A percentile compares a stretch with the other conserved stretches of the same genome.
These are phyloP conservation scores for Elysia crispata DNA, from an alignment of 2,888 invertebrate genomes.

Conservation along the genomic window DNA sequence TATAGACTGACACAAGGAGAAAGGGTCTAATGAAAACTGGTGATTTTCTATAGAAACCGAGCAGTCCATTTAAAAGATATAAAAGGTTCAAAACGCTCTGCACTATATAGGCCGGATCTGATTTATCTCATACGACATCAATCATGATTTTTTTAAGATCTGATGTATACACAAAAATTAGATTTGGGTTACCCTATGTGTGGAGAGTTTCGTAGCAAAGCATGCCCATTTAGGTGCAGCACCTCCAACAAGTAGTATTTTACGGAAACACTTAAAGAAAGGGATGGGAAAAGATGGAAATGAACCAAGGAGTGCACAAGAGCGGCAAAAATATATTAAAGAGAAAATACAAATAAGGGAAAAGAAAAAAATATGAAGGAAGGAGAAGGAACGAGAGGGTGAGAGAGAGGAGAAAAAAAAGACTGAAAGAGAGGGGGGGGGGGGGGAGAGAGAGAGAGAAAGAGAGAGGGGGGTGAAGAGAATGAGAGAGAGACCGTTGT, in stretches of 20 bases:
- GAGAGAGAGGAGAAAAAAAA: background rate
- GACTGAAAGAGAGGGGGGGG: background rate
- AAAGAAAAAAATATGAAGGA: background rate
- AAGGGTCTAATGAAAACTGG: background rate
- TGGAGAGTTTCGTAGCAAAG: background rate
- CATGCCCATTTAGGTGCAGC: background rate
- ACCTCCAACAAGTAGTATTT: too few species aligned
- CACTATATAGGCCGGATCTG: too few species aligned
- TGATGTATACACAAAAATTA: conserved; percentile 29
- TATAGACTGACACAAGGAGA: background rate
- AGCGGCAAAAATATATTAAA: too few species aligned
- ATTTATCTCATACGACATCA: background rate
- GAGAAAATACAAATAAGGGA: too few species aligned
- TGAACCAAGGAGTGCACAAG: background rate
- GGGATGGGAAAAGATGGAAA: background rate
- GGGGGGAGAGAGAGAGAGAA: background rate
- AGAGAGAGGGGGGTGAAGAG: conserved; percentile 11
- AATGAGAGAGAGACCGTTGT: background rate
- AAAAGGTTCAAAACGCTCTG: too few species aligned
- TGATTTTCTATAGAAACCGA: too few species aligned
- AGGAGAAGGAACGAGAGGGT: background rate
- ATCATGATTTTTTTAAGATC: conserved; percentile 1
- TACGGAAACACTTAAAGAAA: too few species aligned
- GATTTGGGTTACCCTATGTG: background rate
- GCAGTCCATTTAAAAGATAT: too few species aligned